Conservation (phyloP, 2,888 invertebrate species). For the Sesia bembeciformis region DNA sequence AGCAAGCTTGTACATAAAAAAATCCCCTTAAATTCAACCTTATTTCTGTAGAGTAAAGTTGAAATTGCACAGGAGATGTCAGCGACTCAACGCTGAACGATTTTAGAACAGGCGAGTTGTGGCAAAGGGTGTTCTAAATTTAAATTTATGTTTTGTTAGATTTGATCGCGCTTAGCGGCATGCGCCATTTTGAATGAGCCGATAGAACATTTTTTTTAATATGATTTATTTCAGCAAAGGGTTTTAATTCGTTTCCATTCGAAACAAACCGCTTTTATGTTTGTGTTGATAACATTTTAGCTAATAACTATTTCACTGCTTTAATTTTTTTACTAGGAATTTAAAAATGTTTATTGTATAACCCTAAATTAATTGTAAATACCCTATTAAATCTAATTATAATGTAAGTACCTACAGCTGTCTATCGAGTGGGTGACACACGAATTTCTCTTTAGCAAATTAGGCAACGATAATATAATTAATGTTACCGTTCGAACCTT, state of each 20-base stretch:
- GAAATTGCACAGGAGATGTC: conserved; percentile 7
- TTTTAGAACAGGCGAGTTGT: not conserved
- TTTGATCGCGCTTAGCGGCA: conserved; percentile 66
- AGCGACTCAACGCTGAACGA: conserved; percentile 6
- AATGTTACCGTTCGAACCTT: too few relatives aligned
- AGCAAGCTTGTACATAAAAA: conserved; percentile 5
- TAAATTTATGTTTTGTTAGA: conserved; percentile 74
- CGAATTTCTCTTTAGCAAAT: too few relatives aligned
- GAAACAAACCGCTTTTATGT: conserved; percentile 21
- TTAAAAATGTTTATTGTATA: too few relatives aligned
- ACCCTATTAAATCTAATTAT: too few relatives aligned
- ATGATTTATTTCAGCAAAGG: conserved; percentile 56
- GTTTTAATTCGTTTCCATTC: conserved; percentile 37
- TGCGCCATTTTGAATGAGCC: conserved; percentile 45
- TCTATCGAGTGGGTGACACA: too few relatives aligned
- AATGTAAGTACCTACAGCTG: too few relatives aligned
- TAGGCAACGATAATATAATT: too few relatives aligned
- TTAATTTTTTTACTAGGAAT: too few relatives aligned
- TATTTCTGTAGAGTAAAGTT: conserved; percentile 5
- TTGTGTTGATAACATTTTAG: conserved; percentile 10
- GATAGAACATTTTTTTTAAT: conserved; percentile 50
- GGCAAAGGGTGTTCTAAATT: conserved; percentile 60
- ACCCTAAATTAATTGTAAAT: too few relatives aligned
- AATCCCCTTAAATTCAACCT: conserved; percentile 4
- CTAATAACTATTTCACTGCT: conserved; percentile 5